Percentiles rank a stretch among this genome's conserved stretches.
Evolutionary conservation across 1,140 invertebrate genomes (phyloP).

Genomic region (Ruditapes philippinarum): DNA sequence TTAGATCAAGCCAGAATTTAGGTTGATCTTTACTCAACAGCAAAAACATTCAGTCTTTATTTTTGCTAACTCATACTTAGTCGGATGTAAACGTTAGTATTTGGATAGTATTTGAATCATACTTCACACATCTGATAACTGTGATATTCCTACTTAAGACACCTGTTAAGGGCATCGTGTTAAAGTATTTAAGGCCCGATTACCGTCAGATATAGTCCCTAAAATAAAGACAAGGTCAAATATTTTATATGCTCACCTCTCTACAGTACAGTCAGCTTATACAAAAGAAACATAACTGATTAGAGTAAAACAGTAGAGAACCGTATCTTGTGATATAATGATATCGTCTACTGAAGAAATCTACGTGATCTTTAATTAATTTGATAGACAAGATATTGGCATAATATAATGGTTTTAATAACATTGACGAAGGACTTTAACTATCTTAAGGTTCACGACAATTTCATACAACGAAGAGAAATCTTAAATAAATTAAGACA

Average conservation of each 20-base stretch:
- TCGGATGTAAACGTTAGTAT: background rate
- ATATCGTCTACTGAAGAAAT: background rate
- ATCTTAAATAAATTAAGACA: too few relatives aligned
- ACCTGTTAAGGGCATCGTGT: slow-evolving; percentile 12
- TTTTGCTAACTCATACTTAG: background rate
- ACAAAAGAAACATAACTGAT: background rate
- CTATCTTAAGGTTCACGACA: too few relatives aligned
- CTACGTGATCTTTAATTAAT: background rate
- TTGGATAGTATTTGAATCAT: background rate
- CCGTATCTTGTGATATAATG: background rate
- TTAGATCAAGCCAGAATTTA: background rate
- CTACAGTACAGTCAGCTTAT: background rate
- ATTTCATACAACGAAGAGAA: too few relatives aligned
- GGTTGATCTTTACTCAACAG: background rate
- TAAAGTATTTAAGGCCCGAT: background rate
- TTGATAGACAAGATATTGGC: slow-evolving; percentile 1
- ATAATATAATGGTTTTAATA: too few relatives aligned
- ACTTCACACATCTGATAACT: background rate
- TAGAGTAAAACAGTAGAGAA: background rate
- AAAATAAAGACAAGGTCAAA: background rate
- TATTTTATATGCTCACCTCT: background rate
- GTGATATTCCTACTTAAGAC: background rate
- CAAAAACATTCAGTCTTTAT: background rate
- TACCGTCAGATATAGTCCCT: background rate
- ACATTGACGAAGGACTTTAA: too few relatives aligned